Conservation (phyloP, 2,797 vertebrate genomes). For the Pteropus rufus region DNA sequence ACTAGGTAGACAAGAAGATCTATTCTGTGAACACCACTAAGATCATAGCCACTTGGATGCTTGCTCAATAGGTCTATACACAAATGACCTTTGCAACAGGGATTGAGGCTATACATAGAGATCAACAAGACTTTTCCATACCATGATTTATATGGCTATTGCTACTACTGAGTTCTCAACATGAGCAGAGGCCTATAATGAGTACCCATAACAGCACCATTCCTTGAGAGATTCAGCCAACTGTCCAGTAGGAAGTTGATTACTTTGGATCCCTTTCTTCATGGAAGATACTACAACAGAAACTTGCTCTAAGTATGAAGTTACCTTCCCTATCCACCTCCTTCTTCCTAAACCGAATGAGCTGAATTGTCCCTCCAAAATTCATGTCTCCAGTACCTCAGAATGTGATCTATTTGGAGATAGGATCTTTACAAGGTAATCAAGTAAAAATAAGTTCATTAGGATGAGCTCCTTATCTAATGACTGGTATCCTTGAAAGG, state of each 20-base stretch:
- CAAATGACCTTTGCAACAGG: background rate
- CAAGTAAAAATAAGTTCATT: background rate
- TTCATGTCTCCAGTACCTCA: background rate
- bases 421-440: background rate
- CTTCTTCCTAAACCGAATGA: background rate
- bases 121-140: background rate
- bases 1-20: background rate
- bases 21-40: background rate
- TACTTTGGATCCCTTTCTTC: background rate
- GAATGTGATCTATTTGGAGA: background rate
- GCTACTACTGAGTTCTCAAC: background rate
- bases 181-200: background rate
- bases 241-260: background rate
- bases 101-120: background rate
- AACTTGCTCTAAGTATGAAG: background rate
- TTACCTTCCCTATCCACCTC: background rate
- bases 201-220: background rate
- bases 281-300: background rate
- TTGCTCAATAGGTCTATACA: background rate
- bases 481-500: background rate
- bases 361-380: background rate
- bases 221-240: background rate
- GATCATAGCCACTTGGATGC: background rate
- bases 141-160: background rate
- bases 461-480: background rate